Evolutionary conservation across 2,888 invertebrate genomes (phyloP).

Genomic region (Branchellion lobata): DNA sequence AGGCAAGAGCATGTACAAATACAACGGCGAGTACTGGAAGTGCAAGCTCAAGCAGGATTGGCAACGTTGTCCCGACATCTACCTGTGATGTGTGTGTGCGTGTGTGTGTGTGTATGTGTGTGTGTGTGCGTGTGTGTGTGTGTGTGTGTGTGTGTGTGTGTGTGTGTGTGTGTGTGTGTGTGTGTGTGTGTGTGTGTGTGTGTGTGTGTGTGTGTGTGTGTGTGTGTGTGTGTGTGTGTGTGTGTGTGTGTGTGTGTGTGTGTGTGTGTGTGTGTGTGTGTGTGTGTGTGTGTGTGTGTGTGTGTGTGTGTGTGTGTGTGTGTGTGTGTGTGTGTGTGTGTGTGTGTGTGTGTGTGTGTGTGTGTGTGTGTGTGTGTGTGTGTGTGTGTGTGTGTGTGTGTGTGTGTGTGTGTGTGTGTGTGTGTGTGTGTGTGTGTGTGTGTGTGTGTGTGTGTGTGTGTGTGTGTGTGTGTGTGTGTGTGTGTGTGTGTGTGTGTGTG

Average conservation of each 20-base stretch:
- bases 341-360: not conserved
- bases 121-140: conserved; percentile 16
- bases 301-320: conserved; percentile 1
- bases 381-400: conserved; percentile 1
- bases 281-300: conserved; percentile 18
- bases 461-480: not conserved
- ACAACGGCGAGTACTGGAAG: conserved; percentile 87
- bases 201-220: not conserved
- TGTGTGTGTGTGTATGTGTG: conserved; percentile 9
- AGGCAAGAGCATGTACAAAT: conserved; percentile 75
- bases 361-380: not conserved
- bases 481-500: too few species aligned
- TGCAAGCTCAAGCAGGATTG: conserved; percentile 85
- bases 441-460: too few species aligned
- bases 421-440: not conserved
- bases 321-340: not conserved
- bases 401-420: not conserved
- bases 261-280: conserved; percentile 21
- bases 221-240: conserved; percentile 26
- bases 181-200: conserved; percentile 3
- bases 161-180: not conserved
- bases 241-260: conserved; percentile 27
- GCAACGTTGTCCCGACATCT: conserved; percentile 87
- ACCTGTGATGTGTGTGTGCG: conserved; percentile 57
- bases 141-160: conserved; percentile 4